Evolutionary conservation across 2,797 vertebrate species (phyloP), one percentile per base, ranked within the genome.

Genomic region (Enteromius argenteus): DNA sequence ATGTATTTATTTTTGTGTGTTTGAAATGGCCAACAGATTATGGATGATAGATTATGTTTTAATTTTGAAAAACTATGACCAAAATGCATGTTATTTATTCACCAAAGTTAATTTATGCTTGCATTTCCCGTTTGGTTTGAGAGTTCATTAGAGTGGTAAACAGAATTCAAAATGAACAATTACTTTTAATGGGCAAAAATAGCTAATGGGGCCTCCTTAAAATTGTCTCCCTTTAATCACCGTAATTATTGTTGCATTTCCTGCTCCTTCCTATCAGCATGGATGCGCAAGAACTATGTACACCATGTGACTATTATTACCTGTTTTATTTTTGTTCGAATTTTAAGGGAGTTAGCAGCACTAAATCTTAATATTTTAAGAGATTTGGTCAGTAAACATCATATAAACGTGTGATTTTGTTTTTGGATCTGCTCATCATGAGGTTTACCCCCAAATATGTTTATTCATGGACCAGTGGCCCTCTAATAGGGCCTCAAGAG

Each of bases 401-500:
- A 39, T n/a, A 17, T 56, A 11, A 44, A 39, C 53, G 62, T n/a
- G 23, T 58, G 30, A 85, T 72, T 72, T 87, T 89, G 71, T 66
- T 42, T 80, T 30, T 71, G 17, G 85, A 85, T 82, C 84, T 30
- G 44, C 74, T 60, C 39, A 15, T 35, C 39, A 11, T 23, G 42
- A 67, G 66, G 56, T 56, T 71, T 62, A 23, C 39, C 13, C 19
- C 32, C 11, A 64, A 72, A 79, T 66, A 44, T 79, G 62, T 58
- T 27, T 66, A 9, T 83, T 67, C 19, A 73, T 80, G 64, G 62
- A 30, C 23, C 17, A 51, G 9, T 76, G 49, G 27, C 44, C 74
- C 39, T 69, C 73, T 87, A 69, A 87, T 90, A 74, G 53, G 19
- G 32, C 64, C 37, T 8, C 71, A 60, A 49, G 88, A 90, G 86